Evolutionary conservation across 2,797 vertebrate genomes (phyloP).

Genomic region (Yasuhikotakia modesta): DNA sequence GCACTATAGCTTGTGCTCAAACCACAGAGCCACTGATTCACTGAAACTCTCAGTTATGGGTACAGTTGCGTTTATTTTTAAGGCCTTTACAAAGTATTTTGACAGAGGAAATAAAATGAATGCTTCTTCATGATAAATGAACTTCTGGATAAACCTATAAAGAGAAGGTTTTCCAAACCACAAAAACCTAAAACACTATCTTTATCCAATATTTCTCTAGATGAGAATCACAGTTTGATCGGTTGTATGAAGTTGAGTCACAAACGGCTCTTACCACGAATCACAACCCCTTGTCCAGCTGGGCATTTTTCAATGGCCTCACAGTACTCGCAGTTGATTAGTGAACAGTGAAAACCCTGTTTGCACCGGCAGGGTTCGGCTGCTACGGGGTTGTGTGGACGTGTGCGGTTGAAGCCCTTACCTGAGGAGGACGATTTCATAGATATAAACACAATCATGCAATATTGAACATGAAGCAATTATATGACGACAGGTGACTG

Average conservation of each 20-base stretch:
- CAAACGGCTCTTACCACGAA: constrained; percentile 63
- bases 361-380: constrained; percentile 84
- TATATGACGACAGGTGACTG: constrained; percentile 56
- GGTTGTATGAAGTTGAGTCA: not conserved
- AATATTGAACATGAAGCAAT: not conserved
- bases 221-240: constrained; percentile 3
- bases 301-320: constrained; percentile 79
- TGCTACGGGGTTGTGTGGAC: constrained; percentile 74
- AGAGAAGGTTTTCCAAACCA: not conserved
- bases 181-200: not conserved
- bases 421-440: constrained; percentile 67
- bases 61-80: constrained; percentile 33
- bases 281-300: constrained; percentile 77
- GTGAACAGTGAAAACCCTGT: constrained; percentile 80
- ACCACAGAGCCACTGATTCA: constrained; percentile 47
- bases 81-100: not conserved
- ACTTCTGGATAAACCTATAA: not conserved
- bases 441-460: not conserved
- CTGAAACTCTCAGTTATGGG: constrained; percentile 22
- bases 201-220: not conserved
- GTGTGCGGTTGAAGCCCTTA: constrained; percentile 79
- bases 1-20: constrained; percentile 14
- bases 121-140: constrained; percentile 4
- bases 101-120: not conserved
- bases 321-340: constrained; percentile 87